Percentiles rank a stretch among this genome's conserved stretches.
phyloP scores from a whole-genome alignment of 2,888 invertebrate genomes.

The Argyresthia albistria region DNA sequence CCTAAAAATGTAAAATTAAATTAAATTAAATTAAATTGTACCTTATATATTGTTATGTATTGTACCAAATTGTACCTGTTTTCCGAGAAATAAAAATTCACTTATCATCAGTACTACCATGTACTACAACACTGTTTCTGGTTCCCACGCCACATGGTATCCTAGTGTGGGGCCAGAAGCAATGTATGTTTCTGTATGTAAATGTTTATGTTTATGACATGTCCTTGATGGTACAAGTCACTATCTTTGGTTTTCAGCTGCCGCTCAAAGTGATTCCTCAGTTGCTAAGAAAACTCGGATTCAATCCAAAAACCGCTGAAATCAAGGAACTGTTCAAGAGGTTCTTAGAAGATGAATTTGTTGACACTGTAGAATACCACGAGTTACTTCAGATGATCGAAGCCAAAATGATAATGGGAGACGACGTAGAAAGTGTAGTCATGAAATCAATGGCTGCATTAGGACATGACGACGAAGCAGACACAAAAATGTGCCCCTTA shows the following conservation, averaged over 20 bases:
- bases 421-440: constrained; percentile 46
- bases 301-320: constrained; percentile 53
- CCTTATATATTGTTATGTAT: too few relatives aligned
- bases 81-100: too few relatives aligned
- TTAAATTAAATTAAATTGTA: too few relatives aligned
- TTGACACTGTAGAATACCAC: constrained; percentile 51
- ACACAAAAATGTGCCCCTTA: constrained; percentile 38
- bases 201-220: too few relatives aligned
- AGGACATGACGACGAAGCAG: constrained; percentile 41
- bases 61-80: too few relatives aligned
- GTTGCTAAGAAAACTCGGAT: constrained; percentile 53
- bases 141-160: too few relatives aligned
- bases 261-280: constrained; percentile 33
- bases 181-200: too few relatives aligned
- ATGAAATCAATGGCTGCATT: constrained; percentile 46
- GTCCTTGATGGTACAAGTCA: too few relatives aligned
- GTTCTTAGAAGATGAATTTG: constrained; percentile 54
- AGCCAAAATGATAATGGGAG: constrained; percentile 52
- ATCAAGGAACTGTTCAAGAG: constrained; percentile 31
- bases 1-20: too few relatives aligned
- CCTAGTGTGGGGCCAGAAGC: too few relatives aligned
- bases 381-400: constrained; percentile 60
- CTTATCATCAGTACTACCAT: too few relatives aligned
- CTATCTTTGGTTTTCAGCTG: constrained; percentile 27
- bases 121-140: too few relatives aligned